These are phyloP conservation scores for Caenorhabditis sp. DNA, from an alignment of 2,888 invertebrate genomes.

Conservation along the genomic window DNA sequence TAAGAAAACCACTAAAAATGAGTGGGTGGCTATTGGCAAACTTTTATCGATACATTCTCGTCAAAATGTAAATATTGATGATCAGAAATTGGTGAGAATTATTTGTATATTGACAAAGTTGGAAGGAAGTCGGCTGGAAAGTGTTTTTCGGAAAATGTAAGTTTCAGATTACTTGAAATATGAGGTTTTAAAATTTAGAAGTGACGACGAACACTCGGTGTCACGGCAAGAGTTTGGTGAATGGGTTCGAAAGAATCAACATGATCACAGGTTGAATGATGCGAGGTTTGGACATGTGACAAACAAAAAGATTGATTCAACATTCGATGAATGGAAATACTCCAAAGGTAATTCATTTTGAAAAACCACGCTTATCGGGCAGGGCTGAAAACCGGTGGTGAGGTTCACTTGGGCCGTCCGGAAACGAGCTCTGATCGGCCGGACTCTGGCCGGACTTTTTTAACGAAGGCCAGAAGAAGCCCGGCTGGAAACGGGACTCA, in stretches of 20 bases:
- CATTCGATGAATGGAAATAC: conserved; percentile 16
- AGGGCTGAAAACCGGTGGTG: too few relatives aligned
- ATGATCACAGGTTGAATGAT: conserved; percentile 96
- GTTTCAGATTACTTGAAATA: background rate
- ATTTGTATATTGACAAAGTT: conserved; percentile 36
- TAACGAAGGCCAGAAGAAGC: too few relatives aligned
- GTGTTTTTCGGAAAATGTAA: conserved; percentile 32
- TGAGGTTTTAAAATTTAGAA: too few relatives aligned
- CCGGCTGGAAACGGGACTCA: too few relatives aligned
- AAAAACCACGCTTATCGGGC: too few relatives aligned
- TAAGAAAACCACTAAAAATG: conserved; percentile 22
- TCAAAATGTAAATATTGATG: conserved; percentile 28
- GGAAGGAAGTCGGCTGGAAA: conserved; percentile 22
- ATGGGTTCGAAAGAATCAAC: conserved; percentile 75
- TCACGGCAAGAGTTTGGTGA: conserved; percentile 43
- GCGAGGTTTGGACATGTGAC: conserved; percentile 75
- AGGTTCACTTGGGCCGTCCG: too few relatives aligned
- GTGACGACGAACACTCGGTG: conserved; percentile 31
- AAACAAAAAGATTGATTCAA: conserved; percentile 25
- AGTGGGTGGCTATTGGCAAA: conserved; percentile 25
- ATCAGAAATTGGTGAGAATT: conserved; percentile 33
- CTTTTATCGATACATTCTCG: conserved; percentile 18
- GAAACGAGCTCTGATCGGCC: too few relatives aligned
- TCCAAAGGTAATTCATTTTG: conserved; percentile 4
- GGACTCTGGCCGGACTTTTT: too few relatives aligned